These are phyloP conservation scores for Tetraodon nigroviridis DNA, from an alignment of 2,113 vertebrate genomes.

Conservation along the genomic window DNA sequence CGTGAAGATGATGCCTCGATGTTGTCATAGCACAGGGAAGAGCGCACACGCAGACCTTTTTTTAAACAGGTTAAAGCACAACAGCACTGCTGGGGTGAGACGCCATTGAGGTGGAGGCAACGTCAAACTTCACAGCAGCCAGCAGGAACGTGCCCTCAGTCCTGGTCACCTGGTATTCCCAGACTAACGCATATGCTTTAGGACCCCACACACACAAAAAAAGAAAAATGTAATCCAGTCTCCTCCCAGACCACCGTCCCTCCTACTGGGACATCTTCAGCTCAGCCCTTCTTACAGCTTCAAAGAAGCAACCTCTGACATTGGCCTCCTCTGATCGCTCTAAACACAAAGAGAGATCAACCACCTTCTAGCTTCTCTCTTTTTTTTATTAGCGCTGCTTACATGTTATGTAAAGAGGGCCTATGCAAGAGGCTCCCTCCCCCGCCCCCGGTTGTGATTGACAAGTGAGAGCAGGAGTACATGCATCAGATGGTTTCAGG, in stretches of 20 bases:
- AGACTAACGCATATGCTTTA: not conserved
- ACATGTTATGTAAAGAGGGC: constrained; percentile 16
- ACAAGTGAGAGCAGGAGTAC: constrained; percentile 70
- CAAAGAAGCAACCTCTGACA: constrained; percentile 35
- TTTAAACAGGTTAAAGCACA: too few species aligned
- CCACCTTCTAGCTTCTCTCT: constrained; percentile 32
- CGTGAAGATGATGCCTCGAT: too few species aligned
- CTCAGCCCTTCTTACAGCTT: constrained; percentile 27
- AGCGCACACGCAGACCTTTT: too few species aligned
- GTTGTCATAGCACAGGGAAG: too few species aligned
- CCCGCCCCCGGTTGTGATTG: constrained; percentile 73
- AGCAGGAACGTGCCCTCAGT: too few species aligned
- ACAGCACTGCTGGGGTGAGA: too few species aligned
- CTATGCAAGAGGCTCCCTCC: constrained; percentile 40
- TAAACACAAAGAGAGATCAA: constrained; percentile 34
- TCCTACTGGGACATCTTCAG: constrained; percentile 30
- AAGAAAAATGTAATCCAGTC: constrained; percentile 28
- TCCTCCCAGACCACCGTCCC: constrained; percentile 29
- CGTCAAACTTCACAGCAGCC: too few species aligned
- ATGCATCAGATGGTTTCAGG: constrained; percentile 75
- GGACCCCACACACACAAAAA: constrained; percentile 12
- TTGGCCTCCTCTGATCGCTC: constrained; percentile 16
- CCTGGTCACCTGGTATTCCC: too few species aligned
- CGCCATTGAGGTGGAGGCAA: too few species aligned
- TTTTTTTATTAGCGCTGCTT: constrained; percentile 21